phyloP scores from a whole-genome alignment of 2,888 invertebrate species.

The Cremastinae sp. region DNA sequence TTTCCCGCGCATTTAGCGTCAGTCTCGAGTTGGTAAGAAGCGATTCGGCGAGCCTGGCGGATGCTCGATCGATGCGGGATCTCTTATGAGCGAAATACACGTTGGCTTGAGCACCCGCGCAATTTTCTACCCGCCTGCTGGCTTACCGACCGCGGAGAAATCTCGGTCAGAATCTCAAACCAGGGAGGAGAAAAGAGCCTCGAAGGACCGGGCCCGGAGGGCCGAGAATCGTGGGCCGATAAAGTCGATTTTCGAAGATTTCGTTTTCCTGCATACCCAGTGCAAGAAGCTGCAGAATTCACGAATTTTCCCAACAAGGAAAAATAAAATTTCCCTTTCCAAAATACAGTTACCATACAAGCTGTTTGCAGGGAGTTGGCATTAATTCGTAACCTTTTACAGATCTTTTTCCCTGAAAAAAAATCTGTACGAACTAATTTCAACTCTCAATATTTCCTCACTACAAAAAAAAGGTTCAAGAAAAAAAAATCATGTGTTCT shows the following conservation, averaged over 20 bases:
- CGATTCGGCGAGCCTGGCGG: conserved; percentile 43
- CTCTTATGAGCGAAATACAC: conserved; percentile 28
- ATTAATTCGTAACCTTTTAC: too few species aligned
- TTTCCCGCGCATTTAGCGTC: neutral
- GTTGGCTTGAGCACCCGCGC: conserved; percentile 32
- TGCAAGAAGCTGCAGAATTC: conserved; percentile 21
- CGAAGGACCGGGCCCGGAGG: conserved; percentile 41
- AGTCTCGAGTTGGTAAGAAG: conserved; percentile 33
- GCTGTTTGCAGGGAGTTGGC: too few species aligned
- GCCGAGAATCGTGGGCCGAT: conserved; percentile 60
- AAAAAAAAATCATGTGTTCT: too few species aligned
- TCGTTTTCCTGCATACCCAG: conserved; percentile 1
- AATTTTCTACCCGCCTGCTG: conserved; percentile 50
- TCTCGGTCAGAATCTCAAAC: conserved; percentile 28
- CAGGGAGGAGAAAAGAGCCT: conserved; percentile 14
- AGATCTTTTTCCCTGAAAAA: too few species aligned
- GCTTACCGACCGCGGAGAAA: conserved; percentile 58
- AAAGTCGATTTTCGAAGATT: conserved; percentile 57
- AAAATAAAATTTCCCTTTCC: neutral
- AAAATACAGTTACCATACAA: too few species aligned
- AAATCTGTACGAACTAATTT: too few species aligned
- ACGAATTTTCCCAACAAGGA: neutral
- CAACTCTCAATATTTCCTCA: too few species aligned
- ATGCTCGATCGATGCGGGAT: conserved; percentile 55
- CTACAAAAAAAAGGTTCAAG: too few species aligned